Evolutionary conservation across 2,113 vertebrate genomes (phyloP).

Genomic region (Marcusenius ussheri): DNA sequence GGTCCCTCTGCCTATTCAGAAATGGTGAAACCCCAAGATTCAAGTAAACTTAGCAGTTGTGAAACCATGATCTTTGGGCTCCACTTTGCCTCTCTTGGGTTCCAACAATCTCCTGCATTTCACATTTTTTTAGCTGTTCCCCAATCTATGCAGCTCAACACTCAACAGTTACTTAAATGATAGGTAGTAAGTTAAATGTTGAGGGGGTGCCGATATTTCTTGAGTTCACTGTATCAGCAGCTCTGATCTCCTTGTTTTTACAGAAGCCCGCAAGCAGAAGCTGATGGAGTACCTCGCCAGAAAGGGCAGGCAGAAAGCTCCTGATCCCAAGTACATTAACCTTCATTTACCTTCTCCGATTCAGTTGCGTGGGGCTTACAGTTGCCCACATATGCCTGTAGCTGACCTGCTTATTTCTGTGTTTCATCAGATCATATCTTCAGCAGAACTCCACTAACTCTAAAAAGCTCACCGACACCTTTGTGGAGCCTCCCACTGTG

Average conservation of each 20-base stretch:
- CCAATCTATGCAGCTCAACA: background rate
- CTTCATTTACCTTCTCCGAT: background rate
- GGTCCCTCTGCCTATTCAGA: background rate
- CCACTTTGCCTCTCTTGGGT: background rate
- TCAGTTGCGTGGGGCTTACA: background rate
- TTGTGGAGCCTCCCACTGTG: slow-evolving; percentile 28
- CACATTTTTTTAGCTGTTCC: background rate
- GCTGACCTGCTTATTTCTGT: background rate
- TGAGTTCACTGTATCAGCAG: background rate
- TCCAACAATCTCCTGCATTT: background rate
- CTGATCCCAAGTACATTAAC: slow-evolving; percentile 45
- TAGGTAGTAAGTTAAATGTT: no score
- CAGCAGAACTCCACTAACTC: background rate
- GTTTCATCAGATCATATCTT: slow-evolving; percentile 33
- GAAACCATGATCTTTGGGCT: background rate
- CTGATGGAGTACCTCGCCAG: slow-evolving; percentile 55
- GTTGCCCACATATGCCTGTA: background rate
- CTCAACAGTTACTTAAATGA: background rate
- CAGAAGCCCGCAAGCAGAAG: slow-evolving; percentile 59
- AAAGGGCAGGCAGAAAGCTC: slow-evolving; percentile 48
- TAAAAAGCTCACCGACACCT: slow-evolving; percentile 1
- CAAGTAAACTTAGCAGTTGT: background rate
- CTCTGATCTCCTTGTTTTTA: background rate
- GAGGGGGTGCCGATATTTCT: background rate
- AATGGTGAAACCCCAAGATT: background rate